Percentiles rank a stretch among this genome's conserved stretches.
phyloP scores from a whole-genome alignment of 2,888 invertebrate genomes.

The Lucinisca nassula region DNA sequence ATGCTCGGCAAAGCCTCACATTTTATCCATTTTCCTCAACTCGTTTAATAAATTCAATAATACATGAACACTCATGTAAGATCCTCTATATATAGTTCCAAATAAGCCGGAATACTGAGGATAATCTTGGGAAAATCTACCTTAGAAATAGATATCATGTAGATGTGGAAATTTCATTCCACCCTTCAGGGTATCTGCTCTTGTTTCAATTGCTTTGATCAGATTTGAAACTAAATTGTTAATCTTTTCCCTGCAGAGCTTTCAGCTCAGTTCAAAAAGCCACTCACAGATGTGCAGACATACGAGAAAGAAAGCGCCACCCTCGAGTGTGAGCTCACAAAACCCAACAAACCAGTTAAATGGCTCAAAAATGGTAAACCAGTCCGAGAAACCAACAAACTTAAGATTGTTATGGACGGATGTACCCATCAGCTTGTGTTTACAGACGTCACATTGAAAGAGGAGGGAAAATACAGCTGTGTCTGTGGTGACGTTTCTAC shows the following conservation, averaged over 20 bases:
- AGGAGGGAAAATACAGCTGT: slow-evolving; percentile 83
- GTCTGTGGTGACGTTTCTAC: slow-evolving; percentile 81
- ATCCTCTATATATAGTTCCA: too few species aligned
- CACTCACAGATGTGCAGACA: slow-evolving; percentile 65
- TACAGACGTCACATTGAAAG: slow-evolving; percentile 79
- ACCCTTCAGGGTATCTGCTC: too few species aligned
- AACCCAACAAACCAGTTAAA: slow-evolving; percentile 97
- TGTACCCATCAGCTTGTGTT: slow-evolving; percentile 81
- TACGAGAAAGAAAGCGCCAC: slow-evolving; percentile 89
- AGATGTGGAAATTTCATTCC: too few species aligned
- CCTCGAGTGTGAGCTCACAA: slow-evolving; percentile 97
- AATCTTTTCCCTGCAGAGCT: not conserved
- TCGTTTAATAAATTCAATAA: too few species aligned
- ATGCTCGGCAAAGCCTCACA: too few species aligned
- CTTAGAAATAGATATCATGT: too few species aligned
- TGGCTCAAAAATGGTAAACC: slow-evolving; percentile 95
- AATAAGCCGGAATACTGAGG: too few species aligned
- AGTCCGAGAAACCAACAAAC: slow-evolving; percentile 94
- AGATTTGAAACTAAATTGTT: too few species aligned
- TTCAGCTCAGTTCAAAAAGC: slow-evolving; percentile 63
- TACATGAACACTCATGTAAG: too few species aligned
- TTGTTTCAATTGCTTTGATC: too few species aligned
- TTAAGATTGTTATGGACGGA: slow-evolving; percentile 94
- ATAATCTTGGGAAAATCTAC: too few species aligned
- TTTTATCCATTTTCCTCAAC: too few species aligned